Evolutionary conservation across 2,888 invertebrate genomes (phyloP).

Genomic region (Nomada fucata): DNA sequence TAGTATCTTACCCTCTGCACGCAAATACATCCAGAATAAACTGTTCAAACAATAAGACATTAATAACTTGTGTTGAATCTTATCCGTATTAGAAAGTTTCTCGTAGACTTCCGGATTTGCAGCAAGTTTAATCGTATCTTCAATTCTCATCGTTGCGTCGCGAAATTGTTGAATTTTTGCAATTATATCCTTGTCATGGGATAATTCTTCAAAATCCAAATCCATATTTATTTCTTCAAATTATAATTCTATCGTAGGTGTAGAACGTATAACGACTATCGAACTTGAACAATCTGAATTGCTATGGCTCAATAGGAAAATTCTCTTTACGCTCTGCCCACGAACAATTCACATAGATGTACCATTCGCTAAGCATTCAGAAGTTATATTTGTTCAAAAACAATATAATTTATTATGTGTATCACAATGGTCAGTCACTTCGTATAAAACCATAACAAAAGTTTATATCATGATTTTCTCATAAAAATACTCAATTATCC

Average conservation of each 20-base stretch:
- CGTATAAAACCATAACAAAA: too few relatives aligned
- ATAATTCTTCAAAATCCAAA: slow-evolving; percentile 77
- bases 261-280: too few relatives aligned
- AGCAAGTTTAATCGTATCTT: slow-evolving; percentile 72
- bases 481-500: too few relatives aligned
- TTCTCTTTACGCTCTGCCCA: too few relatives aligned
- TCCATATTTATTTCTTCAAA: slow-evolving; percentile 65
- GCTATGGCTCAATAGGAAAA: too few relatives aligned
- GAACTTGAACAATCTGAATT: too few relatives aligned
- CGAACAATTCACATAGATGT: too few relatives aligned
- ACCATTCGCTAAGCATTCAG: not conserved
- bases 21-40: slow-evolving; percentile 83
- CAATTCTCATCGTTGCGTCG: slow-evolving; percentile 72
- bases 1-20: slow-evolving; percentile 77
- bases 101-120: slow-evolving; percentile 78
- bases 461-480: too few relatives aligned
- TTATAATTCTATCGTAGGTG: not conserved
- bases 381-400: not conserved
- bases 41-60: slow-evolving; percentile 81
- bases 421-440: too few relatives aligned
- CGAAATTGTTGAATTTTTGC: slow-evolving; percentile 75
- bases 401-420: too few relatives aligned
- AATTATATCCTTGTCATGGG: slow-evolving; percentile 75
- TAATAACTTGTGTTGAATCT: slow-evolving; percentile 80
- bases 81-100: slow-evolving; percentile 78